Evolutionary conservation across 2,113 vertebrate species (phyloP), one percentile per base, ranked within the genome.

Genomic region (Zosterops lateralis): DNA sequence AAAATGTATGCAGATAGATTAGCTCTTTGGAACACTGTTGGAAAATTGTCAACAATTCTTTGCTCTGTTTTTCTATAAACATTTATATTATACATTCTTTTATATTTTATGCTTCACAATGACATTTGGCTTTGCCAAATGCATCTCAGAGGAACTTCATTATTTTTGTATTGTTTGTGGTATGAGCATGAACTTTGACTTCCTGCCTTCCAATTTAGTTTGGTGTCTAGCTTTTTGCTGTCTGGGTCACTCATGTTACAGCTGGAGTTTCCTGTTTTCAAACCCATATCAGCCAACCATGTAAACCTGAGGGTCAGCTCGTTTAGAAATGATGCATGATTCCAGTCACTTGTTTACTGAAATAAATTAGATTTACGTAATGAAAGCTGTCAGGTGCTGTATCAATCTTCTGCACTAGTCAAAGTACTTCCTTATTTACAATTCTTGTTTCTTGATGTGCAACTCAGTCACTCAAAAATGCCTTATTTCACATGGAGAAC

Each of bases 261-360:
- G 97, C 97, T 98, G 97, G 97, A 47, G 93, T 96, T 98, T 98
- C 98, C 98, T 98, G 98, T 98, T 98, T 98, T 98, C 90, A 96
- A 97, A 92, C 87, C 93, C 95, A 1, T 97, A 96, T 88, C 82
- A 98, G 95, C 97, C 97, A 98, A 97, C 97, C 97, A 96, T 97
- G 96, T 97, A 97, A 97, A 97, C 74, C 93, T 91, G 86, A 96
- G 95, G 96, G 97, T 97, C 97, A 97, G 91, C 96, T 97, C 86
- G 96, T 98, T 97, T 94, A 95, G 90, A 96, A 96, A 96, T 91
- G 95, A 92, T 91, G 95, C 90, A 73, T 79, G 89, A 96, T 96
- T 97, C 96, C 96, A 97, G 96, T 95, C 97, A 97, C 94, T 98
- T 98, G 97, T 97, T 97, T 98, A 95, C 91, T 92, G 87, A 94